Evolutionary conservation across 2,888 invertebrate genomes (phyloP).

Genomic region (Acanthococcus lagerstroemiae): DNA sequence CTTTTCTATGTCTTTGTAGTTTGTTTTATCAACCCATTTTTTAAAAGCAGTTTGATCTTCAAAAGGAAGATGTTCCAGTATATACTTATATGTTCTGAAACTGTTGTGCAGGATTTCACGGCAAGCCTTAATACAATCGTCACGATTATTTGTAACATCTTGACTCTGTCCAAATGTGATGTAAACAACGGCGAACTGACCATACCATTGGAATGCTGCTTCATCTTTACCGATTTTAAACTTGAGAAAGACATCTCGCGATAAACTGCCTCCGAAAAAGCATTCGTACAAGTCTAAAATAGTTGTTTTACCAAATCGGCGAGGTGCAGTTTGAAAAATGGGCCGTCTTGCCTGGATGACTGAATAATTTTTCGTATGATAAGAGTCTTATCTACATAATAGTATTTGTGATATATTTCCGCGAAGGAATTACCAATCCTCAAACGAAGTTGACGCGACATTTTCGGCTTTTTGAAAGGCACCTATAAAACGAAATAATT

Average conservation of each 20-base stretch:
- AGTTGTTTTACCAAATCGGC: background rate
- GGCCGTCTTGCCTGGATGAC: background rate
- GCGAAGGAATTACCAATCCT: background rate
- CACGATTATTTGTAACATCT: background rate
- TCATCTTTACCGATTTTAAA: background rate
- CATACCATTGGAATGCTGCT: background rate
- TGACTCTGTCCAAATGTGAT: background rate
- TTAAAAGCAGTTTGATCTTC: background rate
- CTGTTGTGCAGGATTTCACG: background rate
- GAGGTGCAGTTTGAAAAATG: constrained; percentile 4
- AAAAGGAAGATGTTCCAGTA: background rate
- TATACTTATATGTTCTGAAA: background rate
- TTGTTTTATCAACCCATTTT: background rate
- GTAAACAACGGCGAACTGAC: background rate
- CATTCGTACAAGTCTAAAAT: constrained; percentile 1
- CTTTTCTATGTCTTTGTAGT: background rate
- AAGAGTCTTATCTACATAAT: background rate
- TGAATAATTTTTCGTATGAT: background rate
- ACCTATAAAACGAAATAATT: background rate
- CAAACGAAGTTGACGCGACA: no score
- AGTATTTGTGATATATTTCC: background rate
- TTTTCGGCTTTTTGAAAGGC: background rate
- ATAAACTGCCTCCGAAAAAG: background rate
- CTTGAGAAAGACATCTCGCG: background rate
- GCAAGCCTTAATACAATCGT: background rate